Percentiles rank a stretch among this genome's conserved stretches.
These are phyloP conservation scores for Drosophila nigricruria DNA, from an alignment of 2,888 invertebrate genomes.

Conservation along the genomic window DNA sequence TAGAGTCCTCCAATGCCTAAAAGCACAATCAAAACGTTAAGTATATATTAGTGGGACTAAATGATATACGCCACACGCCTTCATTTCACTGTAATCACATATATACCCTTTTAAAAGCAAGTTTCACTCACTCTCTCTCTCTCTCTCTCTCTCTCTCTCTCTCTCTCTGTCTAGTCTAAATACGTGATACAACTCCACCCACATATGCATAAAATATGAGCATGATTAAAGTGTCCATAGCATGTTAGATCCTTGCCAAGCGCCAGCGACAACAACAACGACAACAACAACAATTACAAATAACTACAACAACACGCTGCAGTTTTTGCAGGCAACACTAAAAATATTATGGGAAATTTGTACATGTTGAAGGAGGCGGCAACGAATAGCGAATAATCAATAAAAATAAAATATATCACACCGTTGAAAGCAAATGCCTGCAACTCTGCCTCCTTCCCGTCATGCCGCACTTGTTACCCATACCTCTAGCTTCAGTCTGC, in stretches of 20 bases:
- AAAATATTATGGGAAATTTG: constrained; percentile 72
- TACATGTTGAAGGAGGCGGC: constrained; percentile 52
- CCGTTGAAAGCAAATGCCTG: constrained; percentile 63
- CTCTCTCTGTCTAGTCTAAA: background rate
- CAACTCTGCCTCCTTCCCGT: background rate
- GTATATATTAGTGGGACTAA: constrained; percentile 14
- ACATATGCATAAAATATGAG: constrained; percentile 72
- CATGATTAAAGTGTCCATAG: constrained; percentile 77
- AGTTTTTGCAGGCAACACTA: constrained; percentile 49
- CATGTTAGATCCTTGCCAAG: constrained; percentile 66
- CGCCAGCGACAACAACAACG: constrained; percentile 21
- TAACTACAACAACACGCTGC: constrained; percentile 21
- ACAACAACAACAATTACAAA: constrained; percentile 24
- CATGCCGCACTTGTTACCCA: constrained; percentile 13
- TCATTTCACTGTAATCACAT: constrained; percentile 2
- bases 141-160: background rate
- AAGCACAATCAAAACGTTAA: constrained; percentile 1
- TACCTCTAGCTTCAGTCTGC: constrained; percentile 2
- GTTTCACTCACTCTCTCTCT: constrained; percentile 4
- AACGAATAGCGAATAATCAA: constrained; percentile 73
- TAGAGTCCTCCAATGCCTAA: background rate
- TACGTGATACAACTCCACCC: constrained; percentile 22
- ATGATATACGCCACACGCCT: constrained; percentile 7
- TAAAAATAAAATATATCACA: constrained; percentile 81
- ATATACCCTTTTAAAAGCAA: constrained; percentile 7